These are phyloP conservation scores for Whitmania pigra DNA, from an alignment of 1,140 invertebrate species.

Conservation along the genomic window DNA sequence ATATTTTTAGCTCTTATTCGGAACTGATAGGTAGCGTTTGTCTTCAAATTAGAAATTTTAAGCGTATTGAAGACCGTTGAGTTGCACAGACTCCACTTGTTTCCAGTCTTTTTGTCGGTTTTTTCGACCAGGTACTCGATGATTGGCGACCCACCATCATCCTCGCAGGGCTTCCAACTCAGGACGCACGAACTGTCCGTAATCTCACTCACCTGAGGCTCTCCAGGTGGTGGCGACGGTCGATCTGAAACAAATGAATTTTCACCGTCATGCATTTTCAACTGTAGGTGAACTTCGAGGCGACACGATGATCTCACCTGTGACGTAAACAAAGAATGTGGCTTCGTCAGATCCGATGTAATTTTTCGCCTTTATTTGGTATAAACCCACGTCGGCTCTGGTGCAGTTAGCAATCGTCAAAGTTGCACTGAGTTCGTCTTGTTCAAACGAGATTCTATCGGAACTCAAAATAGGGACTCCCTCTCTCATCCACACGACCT, in stretches of 20 bases:
- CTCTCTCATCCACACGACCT: conserved; percentile 80
- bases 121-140: conserved; percentile 94
- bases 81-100: conserved; percentile 81
- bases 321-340: conserved; percentile 84
- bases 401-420: conserved; percentile 82
- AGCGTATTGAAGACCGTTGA: conserved; percentile 57
- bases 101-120: conserved; percentile 55
- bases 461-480: conserved; percentile 84
- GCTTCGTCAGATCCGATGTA: conserved; percentile 86
- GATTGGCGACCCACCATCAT: conserved; percentile 84
- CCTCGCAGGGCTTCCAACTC: conserved; percentile 71
- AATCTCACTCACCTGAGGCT: conserved; percentile 78
- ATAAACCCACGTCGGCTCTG: conserved; percentile 80
- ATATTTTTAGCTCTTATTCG: conserved; percentile 91
- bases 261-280: background rate
- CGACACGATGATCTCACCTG: conserved; percentile 51
- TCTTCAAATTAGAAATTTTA: background rate
- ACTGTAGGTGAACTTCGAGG: background rate
- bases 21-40: conserved; percentile 83
- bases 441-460: conserved; percentile 53
- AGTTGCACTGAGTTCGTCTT: conserved; percentile 71
- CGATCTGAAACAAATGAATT: conserved; percentile 50
- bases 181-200: conserved; percentile 84
- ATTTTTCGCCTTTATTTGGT: conserved; percentile 84
- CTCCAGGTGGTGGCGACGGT: conserved; percentile 77